phyloP scores from a whole-genome alignment of 1,140 invertebrate species.

The Oreohelix idahoensis region DNA sequence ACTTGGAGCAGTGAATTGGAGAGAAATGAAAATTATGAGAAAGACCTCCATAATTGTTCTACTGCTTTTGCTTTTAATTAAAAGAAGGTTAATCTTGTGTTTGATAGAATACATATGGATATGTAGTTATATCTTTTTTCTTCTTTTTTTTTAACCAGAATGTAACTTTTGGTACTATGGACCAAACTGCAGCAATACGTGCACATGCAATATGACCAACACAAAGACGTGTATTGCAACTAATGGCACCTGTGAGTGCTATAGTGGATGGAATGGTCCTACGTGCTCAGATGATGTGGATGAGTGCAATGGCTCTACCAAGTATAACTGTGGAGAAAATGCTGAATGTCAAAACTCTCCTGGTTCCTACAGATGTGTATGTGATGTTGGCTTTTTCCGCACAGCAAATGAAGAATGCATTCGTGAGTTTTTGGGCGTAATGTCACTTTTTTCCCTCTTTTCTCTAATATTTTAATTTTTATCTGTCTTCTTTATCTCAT shows the following conservation, averaged over 20 bases:
- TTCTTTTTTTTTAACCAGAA: constrained; percentile 32
- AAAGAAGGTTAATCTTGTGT: too few species aligned
- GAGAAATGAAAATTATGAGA: too few species aligned
- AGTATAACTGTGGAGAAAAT: background rate
- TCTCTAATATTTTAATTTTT: too few species aligned
- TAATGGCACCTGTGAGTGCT: constrained; percentile 83
- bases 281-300: constrained; percentile 93
- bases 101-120: too few species aligned
- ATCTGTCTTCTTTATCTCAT: too few species aligned
- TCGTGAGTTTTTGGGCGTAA: constrained; percentile 23
- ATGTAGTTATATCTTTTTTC: background rate
- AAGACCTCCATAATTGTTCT: too few species aligned
- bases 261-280: constrained; percentile 75
- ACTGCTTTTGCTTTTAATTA: too few species aligned
- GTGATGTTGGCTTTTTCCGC: constrained; percentile 12
- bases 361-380: constrained; percentile 25
- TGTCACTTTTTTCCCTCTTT: too few species aligned
- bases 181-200: constrained; percentile 3
- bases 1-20: too few species aligned
- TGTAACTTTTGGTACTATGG: constrained; percentile 37
- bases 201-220: constrained; percentile 34
- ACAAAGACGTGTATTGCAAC: background rate
- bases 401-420: background rate
- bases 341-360: constrained; percentile 66
- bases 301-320: constrained; percentile 81